Base-by-base conservation (phyloP, 1,140 invertebrate genomes). In the Papilio helenus region DNA sequence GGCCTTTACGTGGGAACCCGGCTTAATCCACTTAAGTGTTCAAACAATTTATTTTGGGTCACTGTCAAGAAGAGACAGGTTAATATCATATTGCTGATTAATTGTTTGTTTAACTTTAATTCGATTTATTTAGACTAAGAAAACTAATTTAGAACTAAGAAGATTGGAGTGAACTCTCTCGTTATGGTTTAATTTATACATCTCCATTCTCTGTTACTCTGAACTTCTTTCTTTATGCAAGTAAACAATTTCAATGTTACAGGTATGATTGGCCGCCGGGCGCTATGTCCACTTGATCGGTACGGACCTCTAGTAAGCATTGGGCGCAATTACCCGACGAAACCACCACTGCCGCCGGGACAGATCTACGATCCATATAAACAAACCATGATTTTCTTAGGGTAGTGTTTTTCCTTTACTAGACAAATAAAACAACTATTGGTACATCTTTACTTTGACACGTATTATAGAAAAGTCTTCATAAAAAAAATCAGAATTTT, bases 311-410 rank as follows among this genome's bases (percentile, higher is more conserved):
- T 92, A 46, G 92, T 93, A 51, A 89, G 83, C 72, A 92, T 90
- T 14, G 76, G 82, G 9, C 83, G 86, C 2, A 89, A 93, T 80
- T 91, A 89, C 61, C 92, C 93, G 0, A 88, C 81, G 7, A 81
- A 86, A 16, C 90, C 92, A 39, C 88, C 86, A n/a, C 81, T 90
- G 23, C 84, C 86, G 26, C 87, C 87, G 7, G 91, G 87, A 65
- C 90, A 93, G 81, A 84, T 92, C 77, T 94, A 94, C 83, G 86
- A 94, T 71, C 92, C 93, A 12, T 94, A 91, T 83, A 93, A 94
- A 79, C 93, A 94, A 78, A 94, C 93, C 14, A 83, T 93, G 80
- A 85, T 94, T 23, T 94, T 94, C 73, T 85, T 94, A 73, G 93
- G 93, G 93, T 93, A 85, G 16, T 81, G 84, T 82, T 74, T 65